Base-by-base conservation (phyloP, 2,797 vertebrate species). In the Hafferia zeledoni region DNA sequence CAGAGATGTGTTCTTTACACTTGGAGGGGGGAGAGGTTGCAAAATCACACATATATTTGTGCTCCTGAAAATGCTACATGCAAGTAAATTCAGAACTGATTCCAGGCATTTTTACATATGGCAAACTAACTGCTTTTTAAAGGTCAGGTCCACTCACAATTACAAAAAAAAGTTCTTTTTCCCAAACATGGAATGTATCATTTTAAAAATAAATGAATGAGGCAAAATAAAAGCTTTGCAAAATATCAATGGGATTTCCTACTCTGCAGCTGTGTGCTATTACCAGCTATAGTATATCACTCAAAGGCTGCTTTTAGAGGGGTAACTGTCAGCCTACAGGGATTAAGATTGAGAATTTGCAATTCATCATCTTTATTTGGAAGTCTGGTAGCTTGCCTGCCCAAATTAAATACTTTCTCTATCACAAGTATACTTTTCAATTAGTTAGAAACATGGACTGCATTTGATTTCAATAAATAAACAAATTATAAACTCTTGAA, bases 281-380 rank as follows among this genome's bases (percentile, higher is more conserved):
- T 98, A 97, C 95, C 80, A 97, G 92, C 87, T 91, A 97, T 94
- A 97, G 92, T 97, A 97, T 97, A 98, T 98, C 96, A 97, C 97
- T 97, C 95, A 96, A 96, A 97, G 70, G 80, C 87, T 95, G 93
- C 95, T 98, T 97, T 98, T 97, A 97, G 97, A 96, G 93, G 96
- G 92, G 97, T 97, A 98, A 97, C 96, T 94, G 95, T 97, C 91
- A 97, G 96, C 94, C 97, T 96, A 92, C 86, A 83, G 97, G 97
- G 97, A 98, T 96, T 96, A 97, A 96, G 95, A 97, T 87, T 85
- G 96, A 91, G 96, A 97, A 98, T 98, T 98, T 97, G 96, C 95
- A 97, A 97, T 98, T 98, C 94, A 97, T 98, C 97, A 98, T 97
- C 96, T 97, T 94, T 96, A 97, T 97, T 98, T 97, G 96, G 95